Conservation (phyloP, 64 coral and sea anemone species). For the Trachythela sp. region DNA sequence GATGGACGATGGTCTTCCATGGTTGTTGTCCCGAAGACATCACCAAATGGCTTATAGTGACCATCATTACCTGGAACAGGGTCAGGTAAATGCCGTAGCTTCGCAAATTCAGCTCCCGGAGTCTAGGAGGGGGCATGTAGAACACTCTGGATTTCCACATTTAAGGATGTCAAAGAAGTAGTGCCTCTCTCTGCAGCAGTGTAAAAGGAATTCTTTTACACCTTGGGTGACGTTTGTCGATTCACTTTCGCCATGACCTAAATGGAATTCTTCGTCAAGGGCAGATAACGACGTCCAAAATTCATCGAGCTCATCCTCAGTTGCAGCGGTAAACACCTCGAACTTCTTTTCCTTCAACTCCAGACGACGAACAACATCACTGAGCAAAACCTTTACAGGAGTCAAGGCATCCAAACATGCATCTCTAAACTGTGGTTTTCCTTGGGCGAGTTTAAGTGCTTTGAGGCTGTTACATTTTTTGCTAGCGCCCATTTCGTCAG, state of each 20-base stretch:
- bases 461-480: neutral
- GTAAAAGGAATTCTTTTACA: conserved; percentile 18
- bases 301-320: neutral
- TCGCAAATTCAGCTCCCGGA: conserved; percentile 2
- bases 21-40: neutral
- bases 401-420: neutral
- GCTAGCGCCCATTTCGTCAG: neutral
- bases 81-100: neutral
- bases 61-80: conserved; percentile 8
- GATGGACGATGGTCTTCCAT: conserved; percentile 11
- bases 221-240: neutral
- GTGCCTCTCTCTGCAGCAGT: conserved; percentile 21
- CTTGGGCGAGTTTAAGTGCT: conserved; percentile 17
- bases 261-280: conserved; percentile 25
- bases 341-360: conserved; percentile 21
- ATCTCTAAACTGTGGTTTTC: conserved; percentile 1
- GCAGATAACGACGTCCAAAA: conserved; percentile 12
- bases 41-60: conserved; percentile 13
- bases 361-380: conserved; percentile 10
- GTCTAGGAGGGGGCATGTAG: conserved; percentile 3
- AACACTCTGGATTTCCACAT: conserved; percentile 16
- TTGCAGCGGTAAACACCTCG: neutral
- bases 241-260: neutral
- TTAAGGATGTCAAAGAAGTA: conserved; percentile 20
- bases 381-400: conserved; percentile 23